Evolutionary conservation across 2,888 invertebrate species (phyloP).

Genomic region (Aethes cnicana): DNA sequence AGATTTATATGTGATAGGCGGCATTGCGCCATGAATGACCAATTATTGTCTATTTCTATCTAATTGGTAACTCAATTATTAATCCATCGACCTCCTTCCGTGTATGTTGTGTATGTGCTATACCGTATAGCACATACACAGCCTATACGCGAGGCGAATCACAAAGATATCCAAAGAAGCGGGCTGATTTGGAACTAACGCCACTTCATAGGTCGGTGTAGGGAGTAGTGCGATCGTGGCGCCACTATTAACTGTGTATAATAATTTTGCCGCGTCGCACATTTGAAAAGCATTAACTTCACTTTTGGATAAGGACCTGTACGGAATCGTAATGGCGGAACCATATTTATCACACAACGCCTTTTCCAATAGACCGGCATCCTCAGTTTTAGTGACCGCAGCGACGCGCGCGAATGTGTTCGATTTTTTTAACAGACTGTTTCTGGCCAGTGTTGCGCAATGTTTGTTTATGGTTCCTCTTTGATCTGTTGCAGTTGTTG

Average conservation of each 20-base stretch:
- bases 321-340: slow-evolving; percentile 54
- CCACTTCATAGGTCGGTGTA: too few species aligned
- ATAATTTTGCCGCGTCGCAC: slow-evolving; percentile 15
- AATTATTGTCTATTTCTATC: slow-evolving; percentile 29
- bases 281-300: slow-evolving; percentile 28
- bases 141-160: background rate
- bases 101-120: slow-evolving; percentile 44
- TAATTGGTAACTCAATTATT: slow-evolving; percentile 57
- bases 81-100: slow-evolving; percentile 64
- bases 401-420: slow-evolving; percentile 52
- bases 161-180: too few species aligned
- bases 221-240: background rate
- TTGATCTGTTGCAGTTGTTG: background rate
- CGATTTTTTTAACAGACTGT: slow-evolving; percentile 41
- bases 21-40: slow-evolving; percentile 15
- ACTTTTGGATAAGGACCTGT: slow-evolving; percentile 43
- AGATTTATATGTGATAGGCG: slow-evolving; percentile 23
- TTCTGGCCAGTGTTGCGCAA: slow-evolving; percentile 46
- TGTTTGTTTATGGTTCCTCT: slow-evolving; percentile 35
- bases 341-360: slow-evolving; percentile 49
- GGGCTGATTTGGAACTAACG: too few species aligned
- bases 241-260: background rate
- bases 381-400: slow-evolving; percentile 51
- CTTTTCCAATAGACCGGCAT: slow-evolving; percentile 48
- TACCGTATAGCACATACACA: background rate